Evolutionary conservation across 2,888 invertebrate genomes (phyloP).

Genomic region (Scaptomyza caliginosa): DNA sequence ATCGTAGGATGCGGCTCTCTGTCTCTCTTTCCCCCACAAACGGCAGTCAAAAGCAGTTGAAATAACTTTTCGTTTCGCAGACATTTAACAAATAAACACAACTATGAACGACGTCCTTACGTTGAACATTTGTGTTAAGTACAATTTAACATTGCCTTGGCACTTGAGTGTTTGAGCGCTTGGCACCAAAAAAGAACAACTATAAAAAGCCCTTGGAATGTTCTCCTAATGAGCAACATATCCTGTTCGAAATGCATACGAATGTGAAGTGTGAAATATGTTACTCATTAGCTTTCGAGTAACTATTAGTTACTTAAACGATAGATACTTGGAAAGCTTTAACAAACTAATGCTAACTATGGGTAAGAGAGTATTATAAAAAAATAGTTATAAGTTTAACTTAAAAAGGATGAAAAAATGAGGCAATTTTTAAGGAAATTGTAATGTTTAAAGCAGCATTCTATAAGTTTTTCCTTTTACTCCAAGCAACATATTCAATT

Average conservation of each 20-base stretch:
- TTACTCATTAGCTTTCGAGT: background rate
- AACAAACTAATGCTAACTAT: too few species aligned
- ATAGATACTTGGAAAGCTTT: background rate
- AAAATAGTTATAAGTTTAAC: too few species aligned
- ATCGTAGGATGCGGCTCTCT: background rate
- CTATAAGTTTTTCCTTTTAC: too few species aligned
- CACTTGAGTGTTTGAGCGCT: slow-evolving; percentile 3
- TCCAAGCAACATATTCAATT: too few species aligned
- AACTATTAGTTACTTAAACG: background rate
- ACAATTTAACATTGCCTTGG: slow-evolving; percentile 34
- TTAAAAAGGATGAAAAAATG: too few species aligned
- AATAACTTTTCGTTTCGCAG: slow-evolving; percentile 22
- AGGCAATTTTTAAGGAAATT: too few species aligned
- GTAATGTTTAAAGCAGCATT: too few species aligned
- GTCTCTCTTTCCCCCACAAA: background rate
- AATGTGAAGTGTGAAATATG: background rate
- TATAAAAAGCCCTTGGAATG: slow-evolving; percentile 8
- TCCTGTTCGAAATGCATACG: background rate
- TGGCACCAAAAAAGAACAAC: background rate
- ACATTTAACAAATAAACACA: slow-evolving; percentile 53
- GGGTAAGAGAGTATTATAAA: too few species aligned
- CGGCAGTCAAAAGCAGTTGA: background rate
- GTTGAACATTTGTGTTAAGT: slow-evolving; percentile 30
- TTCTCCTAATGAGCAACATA: slow-evolving; percentile 37
- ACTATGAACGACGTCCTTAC: slow-evolving; percentile 36